Evolutionary conservation across 1,140 invertebrate genomes (phyloP).

Genomic region (Drosophila gunungcola): DNA sequence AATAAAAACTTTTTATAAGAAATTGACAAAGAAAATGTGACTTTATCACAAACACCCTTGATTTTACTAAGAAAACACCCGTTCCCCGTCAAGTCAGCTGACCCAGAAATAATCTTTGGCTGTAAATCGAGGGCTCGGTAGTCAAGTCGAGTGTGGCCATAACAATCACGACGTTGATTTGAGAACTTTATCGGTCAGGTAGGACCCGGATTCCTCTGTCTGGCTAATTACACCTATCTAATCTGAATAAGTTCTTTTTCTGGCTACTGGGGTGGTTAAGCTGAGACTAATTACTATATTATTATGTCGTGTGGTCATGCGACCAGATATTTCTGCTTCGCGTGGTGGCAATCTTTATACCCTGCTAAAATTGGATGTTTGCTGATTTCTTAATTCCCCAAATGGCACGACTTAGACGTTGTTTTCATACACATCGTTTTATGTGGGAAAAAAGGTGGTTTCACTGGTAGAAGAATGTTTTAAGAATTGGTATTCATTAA

Average conservation of each 20-base stretch:
- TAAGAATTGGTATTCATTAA: too few species aligned
- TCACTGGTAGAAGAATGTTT: too few species aligned
- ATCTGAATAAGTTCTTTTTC: constrained; percentile 42
- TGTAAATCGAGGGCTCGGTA: constrained; percentile 49
- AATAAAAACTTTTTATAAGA: constrained; percentile 16
- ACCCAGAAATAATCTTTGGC: constrained; percentile 56
- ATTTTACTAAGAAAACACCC: constrained; percentile 45
- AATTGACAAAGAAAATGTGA: constrained; percentile 28
- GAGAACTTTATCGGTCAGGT: constrained; percentile 38
- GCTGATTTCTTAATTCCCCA: constrained; percentile 31
- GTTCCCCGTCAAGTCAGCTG: constrained; percentile 52
- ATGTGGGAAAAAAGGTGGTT: neutral
- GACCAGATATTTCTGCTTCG: constrained; percentile 54
- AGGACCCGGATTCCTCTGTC: constrained; percentile 12
- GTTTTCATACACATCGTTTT: neutral
- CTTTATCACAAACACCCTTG: constrained; percentile 26
- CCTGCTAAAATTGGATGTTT: constrained; percentile 39
- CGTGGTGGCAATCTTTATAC: constrained; percentile 39
- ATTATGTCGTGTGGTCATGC: constrained; percentile 36
- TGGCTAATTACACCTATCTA: constrained; percentile 25
- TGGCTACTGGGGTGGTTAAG: constrained; percentile 21
- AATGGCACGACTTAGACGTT: constrained; percentile 8
- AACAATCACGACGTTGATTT: constrained; percentile 71
- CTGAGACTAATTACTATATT: constrained; percentile 29
- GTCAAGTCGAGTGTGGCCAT: constrained; percentile 60